Percentiles rank a stretch among this genome's conserved stretches.
phyloP scores from a whole-genome alignment of 2,888 invertebrate species.

The Drosophila longiperda region DNA sequence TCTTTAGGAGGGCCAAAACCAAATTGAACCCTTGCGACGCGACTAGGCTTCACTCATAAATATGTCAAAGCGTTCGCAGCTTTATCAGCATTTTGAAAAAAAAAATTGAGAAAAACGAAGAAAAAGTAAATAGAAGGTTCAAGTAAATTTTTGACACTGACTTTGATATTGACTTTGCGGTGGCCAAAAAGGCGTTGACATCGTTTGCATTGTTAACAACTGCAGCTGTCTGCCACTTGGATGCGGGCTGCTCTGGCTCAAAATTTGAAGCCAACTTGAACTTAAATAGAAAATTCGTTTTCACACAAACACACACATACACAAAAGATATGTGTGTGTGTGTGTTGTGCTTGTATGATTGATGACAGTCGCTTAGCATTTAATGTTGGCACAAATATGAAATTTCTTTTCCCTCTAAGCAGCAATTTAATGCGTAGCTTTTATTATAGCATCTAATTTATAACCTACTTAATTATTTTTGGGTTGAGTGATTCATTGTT shows the following conservation, averaged over 20 bases:
- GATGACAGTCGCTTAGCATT: neutral
- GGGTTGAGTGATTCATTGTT: neutral
- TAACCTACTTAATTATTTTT: neutral
- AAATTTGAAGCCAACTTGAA: neutral
- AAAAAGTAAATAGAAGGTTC: neutral
- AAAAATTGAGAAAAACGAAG: neutral
- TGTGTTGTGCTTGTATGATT: neutral
- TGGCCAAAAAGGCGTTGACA: neutral
- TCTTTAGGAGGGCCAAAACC: slow-evolving; percentile 27
- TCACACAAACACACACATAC: neutral
- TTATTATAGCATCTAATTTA: neutral
- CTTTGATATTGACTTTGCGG: neutral
- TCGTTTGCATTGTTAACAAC: slow-evolving; percentile 1
- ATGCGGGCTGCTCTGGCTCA: slow-evolving; percentile 10
- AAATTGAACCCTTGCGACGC: slow-evolving; percentile 48
- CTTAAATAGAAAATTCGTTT: neutral
- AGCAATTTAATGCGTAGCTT: neutral
- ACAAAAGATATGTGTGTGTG: neutral
- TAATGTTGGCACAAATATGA: slow-evolving; percentile 1
- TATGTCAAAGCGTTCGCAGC: slow-evolving; percentile 9
- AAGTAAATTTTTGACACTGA: neutral
- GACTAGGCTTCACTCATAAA: slow-evolving; percentile 41
- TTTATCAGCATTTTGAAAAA: slow-evolving; percentile 33
- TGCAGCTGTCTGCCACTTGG: neutral
- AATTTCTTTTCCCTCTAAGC: neutral